These are phyloP conservation scores for Scomberomorus guttatus DNA, from an alignment of 2,797 vertebrate genomes.

Conservation along the genomic window DNA sequence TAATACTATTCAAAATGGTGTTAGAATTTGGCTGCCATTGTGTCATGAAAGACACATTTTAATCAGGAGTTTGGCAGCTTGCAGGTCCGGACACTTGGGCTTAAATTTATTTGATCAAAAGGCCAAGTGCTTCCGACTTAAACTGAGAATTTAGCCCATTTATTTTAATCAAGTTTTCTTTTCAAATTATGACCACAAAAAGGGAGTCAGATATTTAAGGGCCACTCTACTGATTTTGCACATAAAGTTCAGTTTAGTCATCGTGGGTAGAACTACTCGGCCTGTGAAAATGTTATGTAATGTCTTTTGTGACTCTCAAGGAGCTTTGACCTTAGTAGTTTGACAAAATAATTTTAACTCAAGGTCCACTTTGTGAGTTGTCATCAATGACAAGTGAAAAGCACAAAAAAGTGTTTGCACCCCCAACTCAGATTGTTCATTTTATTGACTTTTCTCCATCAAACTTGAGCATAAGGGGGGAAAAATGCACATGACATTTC, in stretches of 20 bases:
- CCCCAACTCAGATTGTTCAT: too few relatives aligned
- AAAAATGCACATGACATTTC: too few relatives aligned
- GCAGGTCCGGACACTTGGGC: conserved; percentile 22
- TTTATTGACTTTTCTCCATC: too few relatives aligned
- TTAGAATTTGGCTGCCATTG: conserved; percentile 8
- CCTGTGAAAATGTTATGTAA: too few relatives aligned
- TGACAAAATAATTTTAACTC: conserved; percentile 11
- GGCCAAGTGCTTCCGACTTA: not conserved
- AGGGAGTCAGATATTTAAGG: not conserved
- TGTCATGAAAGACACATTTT: conserved; percentile 40
- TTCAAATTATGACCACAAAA: not conserved
- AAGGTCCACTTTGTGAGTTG: conserved; percentile 1
- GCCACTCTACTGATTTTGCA: not conserved
- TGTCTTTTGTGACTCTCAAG: not conserved
- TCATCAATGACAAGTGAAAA: not conserved
- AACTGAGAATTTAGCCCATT: conserved; percentile 17
- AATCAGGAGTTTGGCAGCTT: conserved; percentile 58
- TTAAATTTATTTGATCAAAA: conserved; percentile 41
- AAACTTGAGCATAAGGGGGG: too few relatives aligned
- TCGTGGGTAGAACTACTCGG: too few relatives aligned
- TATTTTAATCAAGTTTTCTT: conserved; percentile 17
- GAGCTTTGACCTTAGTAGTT: not conserved
- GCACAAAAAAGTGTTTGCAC: too few relatives aligned
- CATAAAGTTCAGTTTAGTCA: not conserved
- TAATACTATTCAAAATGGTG: not conserved